Percentiles rank a stretch among this genome's conserved stretches.
These are phyloP conservation scores for Lordiphosa fenestrarum DNA, from an alignment of 2,888 invertebrate genomes.

Conservation along the genomic window DNA sequence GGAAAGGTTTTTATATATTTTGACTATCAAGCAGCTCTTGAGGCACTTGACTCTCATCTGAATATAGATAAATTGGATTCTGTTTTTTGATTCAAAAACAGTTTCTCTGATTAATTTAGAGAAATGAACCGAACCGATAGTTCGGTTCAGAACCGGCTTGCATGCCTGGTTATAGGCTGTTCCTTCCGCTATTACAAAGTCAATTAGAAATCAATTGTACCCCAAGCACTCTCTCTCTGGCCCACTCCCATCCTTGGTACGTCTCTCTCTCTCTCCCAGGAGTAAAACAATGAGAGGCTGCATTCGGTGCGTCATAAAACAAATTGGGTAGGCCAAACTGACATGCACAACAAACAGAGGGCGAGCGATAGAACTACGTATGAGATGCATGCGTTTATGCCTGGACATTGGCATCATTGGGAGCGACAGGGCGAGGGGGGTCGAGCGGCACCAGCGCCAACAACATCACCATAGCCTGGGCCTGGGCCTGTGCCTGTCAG, in stretches of 20 bases:
- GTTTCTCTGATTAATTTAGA: too few relatives aligned
- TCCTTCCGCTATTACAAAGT: not conserved
- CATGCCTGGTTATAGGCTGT: too few relatives aligned
- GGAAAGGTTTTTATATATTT: too few relatives aligned
- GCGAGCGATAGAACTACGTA: constrained; percentile 14
- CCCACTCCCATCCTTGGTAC: constrained; percentile 15
- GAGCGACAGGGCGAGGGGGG: constrained; percentile 15
- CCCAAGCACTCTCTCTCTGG: constrained; percentile 21
- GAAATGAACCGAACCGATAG: too few relatives aligned
- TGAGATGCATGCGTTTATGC: constrained; percentile 58
- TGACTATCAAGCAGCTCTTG: too few relatives aligned
- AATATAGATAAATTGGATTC: too few relatives aligned
- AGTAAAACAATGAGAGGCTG: constrained; percentile 41
- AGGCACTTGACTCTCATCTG: too few relatives aligned
- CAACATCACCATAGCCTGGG: constrained; percentile 1
- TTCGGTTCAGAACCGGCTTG: too few relatives aligned
- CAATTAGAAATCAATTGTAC: constrained; percentile 12
- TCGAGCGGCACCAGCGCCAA: constrained; percentile 1
- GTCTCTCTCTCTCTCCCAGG: constrained; percentile 27
- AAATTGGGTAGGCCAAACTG: constrained; percentile 60
- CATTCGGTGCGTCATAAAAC: constrained; percentile 57
- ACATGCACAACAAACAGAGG: constrained; percentile 36
- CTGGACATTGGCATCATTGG: constrained; percentile 38
- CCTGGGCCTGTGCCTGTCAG: constrained; percentile 34
- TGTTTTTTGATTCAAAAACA: too few relatives aligned